Base-by-base conservation (phyloP, 2,797 vertebrate species). In the Triplophysa yarkandensis region DNA sequence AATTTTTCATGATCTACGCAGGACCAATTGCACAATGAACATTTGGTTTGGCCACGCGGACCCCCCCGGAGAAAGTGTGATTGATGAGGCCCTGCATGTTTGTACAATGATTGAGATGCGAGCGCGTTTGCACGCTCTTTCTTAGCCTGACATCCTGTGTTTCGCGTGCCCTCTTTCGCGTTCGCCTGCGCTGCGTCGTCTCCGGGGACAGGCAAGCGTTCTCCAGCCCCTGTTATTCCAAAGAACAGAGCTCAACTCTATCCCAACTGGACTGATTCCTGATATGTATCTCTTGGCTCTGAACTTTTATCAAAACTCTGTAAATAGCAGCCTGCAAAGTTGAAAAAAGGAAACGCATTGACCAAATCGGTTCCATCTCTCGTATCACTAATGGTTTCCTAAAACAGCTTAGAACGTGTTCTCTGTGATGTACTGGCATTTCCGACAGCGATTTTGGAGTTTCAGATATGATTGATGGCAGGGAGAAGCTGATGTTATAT, bases 11-110 rank as follows among this genome's bases (percentile, higher is more conserved):
- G 84, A 76, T 83, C 84, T 88, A 85, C 84, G 85, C 86, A 87
- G 87, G 88, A 84, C 84, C 82, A 76, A 85, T 91, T 92, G 89
- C 85, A 88, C 85, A 89, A 88, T 76, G 80, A 86, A 90, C 87
- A 81, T 86, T 87, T 88, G 80, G 83, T 80, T 81, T 79, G 87
- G 88, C 86, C 87, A 84, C 65, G 82, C 82, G 78, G 86, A 89
- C 83, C 81, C 80, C 36, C 68, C 86, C 80, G 75, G 88, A 88
- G 88, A 85, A 86, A 79, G 74, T 52, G 87, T 88, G 89, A 92
- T 90, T 87, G 87, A 91, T 90, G 86, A 91, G 68, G 27, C 67
- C 75, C 72, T 54, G 79, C 62, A 77, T 82, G 82, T 82, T 44
- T 75, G 50, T 71, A 67, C 79, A 79, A 73, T 66, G 72, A 76